Percentiles rank a stretch among this genome's conserved stretches.
Conservation (phyloP, 2,113 vertebrate species). For the Amphiprion ocellaris region DNA sequence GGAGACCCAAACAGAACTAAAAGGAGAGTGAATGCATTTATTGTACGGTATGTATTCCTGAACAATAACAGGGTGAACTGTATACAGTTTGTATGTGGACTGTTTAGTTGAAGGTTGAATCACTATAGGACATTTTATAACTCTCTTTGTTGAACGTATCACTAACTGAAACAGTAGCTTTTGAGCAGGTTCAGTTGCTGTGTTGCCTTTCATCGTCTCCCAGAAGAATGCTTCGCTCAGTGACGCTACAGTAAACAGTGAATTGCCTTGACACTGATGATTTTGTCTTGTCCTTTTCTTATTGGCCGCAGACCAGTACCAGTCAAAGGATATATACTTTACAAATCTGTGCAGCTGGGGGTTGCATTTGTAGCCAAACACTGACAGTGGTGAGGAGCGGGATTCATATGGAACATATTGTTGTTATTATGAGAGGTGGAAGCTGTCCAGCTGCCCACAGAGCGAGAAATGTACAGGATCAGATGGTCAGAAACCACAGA, state of each 20-base stretch:
- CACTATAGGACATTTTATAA: not conserved
- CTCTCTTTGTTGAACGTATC: not conserved
- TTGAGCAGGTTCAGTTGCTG: slow-evolving; percentile 6
- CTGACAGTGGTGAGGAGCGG: slow-evolving; percentile 61
- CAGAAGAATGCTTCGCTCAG: slow-evolving; percentile 16
- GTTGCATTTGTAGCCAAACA: slow-evolving; percentile 47
- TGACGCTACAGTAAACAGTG: slow-evolving; percentile 16
- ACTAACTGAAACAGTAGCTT: slow-evolving; percentile 35
- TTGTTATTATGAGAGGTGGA: slow-evolving; percentile 74
- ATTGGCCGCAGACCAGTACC: slow-evolving; percentile 53
- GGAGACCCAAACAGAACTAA: no score
- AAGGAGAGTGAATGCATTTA: no score
- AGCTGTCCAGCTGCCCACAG: slow-evolving; percentile 71
- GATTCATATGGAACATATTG: slow-evolving; percentile 77
- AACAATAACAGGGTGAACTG: no score
- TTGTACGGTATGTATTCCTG: no score
- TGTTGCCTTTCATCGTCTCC: slow-evolving; percentile 32
- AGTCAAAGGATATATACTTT: slow-evolving; percentile 57
- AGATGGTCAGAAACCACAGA: slow-evolving; percentile 65
- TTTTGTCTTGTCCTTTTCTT: slow-evolving; percentile 59
- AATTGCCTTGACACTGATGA: slow-evolving; percentile 52
- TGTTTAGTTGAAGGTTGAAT: not conserved
- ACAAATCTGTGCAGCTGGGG: slow-evolving; percentile 47
- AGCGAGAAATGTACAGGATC: slow-evolving; percentile 62
- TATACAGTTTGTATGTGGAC: no score